A percentile compares a stretch with the other conserved stretches of the same genome.
Conservation (phyloP, 2,888 invertebrate genomes). For the Apamea anceps region DNA sequence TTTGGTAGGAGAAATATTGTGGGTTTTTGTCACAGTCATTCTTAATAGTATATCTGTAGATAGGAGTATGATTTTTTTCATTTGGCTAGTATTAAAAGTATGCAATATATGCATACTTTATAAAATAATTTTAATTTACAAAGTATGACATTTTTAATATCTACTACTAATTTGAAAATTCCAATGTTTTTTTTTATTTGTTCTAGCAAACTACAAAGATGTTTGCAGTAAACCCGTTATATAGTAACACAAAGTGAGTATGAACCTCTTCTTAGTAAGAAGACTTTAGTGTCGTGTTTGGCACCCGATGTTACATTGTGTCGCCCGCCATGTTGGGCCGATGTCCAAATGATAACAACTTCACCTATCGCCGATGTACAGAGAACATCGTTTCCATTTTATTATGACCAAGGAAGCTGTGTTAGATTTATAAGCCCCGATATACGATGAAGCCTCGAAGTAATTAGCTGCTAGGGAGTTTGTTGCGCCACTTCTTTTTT, state of each 20-base stretch:
- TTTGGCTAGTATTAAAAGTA: not conserved
- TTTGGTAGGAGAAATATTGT: too few relatives aligned
- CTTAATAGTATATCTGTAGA: too few relatives aligned
- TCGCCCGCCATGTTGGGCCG: slow-evolving; percentile 47
- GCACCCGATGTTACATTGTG: slow-evolving; percentile 26
- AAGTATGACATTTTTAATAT: not conserved
- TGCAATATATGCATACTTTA: not conserved
- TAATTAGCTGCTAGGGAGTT: not conserved
- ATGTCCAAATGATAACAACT: slow-evolving; percentile 43
- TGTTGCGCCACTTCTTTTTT: too few relatives aligned
- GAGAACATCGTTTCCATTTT: slow-evolving; percentile 33
- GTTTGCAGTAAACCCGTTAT: not conserved
- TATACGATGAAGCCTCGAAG: not conserved
- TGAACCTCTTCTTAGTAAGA: not conserved
- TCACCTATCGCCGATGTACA: slow-evolving; percentile 27
- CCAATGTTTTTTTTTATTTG: not conserved
- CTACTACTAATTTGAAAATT: not conserved
- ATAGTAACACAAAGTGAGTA: not conserved
- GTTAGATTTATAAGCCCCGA: not conserved
- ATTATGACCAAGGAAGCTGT: not conserved
- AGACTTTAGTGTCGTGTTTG: slow-evolving; percentile 45
- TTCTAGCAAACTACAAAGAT: not conserved
- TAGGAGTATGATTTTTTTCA: too few relatives aligned
- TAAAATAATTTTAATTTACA: too few relatives aligned
- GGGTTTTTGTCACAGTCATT: too few relatives aligned